These are phyloP conservation scores for Cryptophagus acutangulus DNA, from an alignment of 2,888 invertebrate genomes.

Conservation along the genomic window DNA sequence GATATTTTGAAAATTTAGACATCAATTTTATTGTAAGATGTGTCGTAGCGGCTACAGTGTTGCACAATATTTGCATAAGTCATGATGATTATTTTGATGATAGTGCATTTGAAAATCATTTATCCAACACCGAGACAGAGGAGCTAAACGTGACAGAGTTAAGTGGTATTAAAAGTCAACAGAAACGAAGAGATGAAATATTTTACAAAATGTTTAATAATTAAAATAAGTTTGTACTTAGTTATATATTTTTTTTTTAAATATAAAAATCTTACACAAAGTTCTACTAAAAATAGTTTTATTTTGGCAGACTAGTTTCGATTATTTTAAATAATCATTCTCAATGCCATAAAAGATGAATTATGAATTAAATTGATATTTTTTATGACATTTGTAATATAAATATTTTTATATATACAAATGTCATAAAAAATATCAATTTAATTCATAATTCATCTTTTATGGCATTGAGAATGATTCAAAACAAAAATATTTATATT, in stretches of 20 bases:
- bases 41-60: conserved; percentile 3
- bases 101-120: conserved; percentile 5
- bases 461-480: too few relatives aligned
- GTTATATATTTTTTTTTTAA: not conserved
- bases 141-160: not conserved
- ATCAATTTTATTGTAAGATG: conserved; percentile 8
- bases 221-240: not conserved
- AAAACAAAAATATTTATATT: too few relatives aligned
- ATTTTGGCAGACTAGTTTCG: too few relatives aligned
- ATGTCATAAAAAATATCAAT: too few relatives aligned
- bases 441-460: too few relatives aligned
- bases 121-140: conserved; percentile 2
- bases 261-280: too few relatives aligned
- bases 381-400: conserved; percentile 3
- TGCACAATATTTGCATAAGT: conserved; percentile 10
- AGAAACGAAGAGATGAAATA: conserved; percentile 10
- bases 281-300: too few relatives aligned
- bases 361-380: too few relatives aligned
- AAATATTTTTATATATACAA: too few relatives aligned
- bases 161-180: conserved; percentile 7
- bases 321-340: not conserved
- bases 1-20: conserved; percentile 24
- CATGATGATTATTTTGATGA: conserved; percentile 10
- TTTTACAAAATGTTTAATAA: conserved; percentile 9
- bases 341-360: not conserved